Conservation (phyloP, 2,113 vertebrate species). For the Strix uralensis region DNA sequence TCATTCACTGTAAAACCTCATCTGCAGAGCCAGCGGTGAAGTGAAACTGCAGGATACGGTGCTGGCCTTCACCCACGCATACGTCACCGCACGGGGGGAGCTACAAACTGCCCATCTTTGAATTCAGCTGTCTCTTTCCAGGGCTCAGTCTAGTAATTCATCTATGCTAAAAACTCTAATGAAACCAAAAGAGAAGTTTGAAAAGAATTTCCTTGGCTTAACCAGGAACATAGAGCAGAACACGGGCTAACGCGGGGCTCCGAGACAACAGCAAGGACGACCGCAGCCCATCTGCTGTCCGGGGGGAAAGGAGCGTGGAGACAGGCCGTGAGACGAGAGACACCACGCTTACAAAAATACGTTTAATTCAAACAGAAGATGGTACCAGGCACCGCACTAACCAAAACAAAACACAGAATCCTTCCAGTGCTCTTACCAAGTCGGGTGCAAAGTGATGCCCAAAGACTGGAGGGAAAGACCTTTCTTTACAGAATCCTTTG, state of each 20-base stretch:
- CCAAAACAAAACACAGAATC: neutral
- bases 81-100: neutral
- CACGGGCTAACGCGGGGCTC: neutral
- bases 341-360: neutral
- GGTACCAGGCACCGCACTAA: accelerated
- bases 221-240: neutral
- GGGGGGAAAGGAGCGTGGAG: no score
- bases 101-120: neutral
- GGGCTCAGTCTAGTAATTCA: neutral
- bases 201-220: neutral
- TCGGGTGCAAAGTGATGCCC: neutral
- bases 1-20: slow-evolving; percentile 24
- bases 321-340: accelerated
- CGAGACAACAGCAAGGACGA: accelerated
- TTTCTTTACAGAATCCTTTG: neutral
- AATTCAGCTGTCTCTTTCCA: neutral
- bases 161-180: neutral
- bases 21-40: neutral
- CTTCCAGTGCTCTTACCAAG: neutral
- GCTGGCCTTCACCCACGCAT: neutral
- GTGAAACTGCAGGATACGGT: neutral
- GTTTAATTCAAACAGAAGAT: no score
- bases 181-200: neutral
- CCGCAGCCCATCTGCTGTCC: no score
- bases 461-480: neutral